phyloP scores from a whole-genome alignment of 1,140 invertebrate species.

The Drosophila elegans region DNA sequence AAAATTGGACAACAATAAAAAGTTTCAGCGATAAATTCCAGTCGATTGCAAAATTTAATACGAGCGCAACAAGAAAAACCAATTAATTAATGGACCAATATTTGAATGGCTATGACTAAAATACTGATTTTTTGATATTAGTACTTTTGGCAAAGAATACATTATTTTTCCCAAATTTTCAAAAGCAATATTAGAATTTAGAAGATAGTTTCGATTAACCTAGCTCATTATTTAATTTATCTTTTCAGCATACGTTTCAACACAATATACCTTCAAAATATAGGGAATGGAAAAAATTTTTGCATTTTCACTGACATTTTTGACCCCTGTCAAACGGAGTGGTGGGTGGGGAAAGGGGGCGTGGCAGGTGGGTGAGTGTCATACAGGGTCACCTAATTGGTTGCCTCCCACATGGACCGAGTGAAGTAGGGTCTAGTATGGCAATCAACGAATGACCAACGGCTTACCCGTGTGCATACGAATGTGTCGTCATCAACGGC shows the following conservation, averaged over 20 bases:
- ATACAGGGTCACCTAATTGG: slow-evolving; percentile 71
- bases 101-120: too few relatives aligned
- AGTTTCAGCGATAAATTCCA: too few relatives aligned
- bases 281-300: slow-evolving; percentile 45
- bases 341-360: neutral
- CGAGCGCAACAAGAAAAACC: too few relatives aligned
- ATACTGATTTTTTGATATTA: too few relatives aligned
- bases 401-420: slow-evolving; percentile 49
- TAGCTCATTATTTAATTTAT: too few relatives aligned
- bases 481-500: slow-evolving; percentile 34
- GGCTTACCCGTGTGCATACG: slow-evolving; percentile 50
- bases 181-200: too few relatives aligned
- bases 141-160: too few relatives aligned
- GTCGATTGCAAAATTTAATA: too few relatives aligned
- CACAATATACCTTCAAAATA: neutral
- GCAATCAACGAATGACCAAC: slow-evolving; percentile 78
- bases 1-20: too few relatives aligned
- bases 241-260: neutral
- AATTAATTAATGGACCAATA: too few relatives aligned
- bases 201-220: too few relatives aligned
- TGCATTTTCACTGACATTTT: slow-evolving; percentile 65
- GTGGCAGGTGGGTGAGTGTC: slow-evolving; percentile 1
- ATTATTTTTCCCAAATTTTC: too few relatives aligned
- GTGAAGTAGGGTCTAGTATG: slow-evolving; percentile 45
- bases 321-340: slow-evolving; percentile 20